Evolutionary conservation across 2,113 vertebrate genomes (phyloP), one percentile per base, ranked within the genome.

Genomic region (Rhinoderma darwinii): DNA sequence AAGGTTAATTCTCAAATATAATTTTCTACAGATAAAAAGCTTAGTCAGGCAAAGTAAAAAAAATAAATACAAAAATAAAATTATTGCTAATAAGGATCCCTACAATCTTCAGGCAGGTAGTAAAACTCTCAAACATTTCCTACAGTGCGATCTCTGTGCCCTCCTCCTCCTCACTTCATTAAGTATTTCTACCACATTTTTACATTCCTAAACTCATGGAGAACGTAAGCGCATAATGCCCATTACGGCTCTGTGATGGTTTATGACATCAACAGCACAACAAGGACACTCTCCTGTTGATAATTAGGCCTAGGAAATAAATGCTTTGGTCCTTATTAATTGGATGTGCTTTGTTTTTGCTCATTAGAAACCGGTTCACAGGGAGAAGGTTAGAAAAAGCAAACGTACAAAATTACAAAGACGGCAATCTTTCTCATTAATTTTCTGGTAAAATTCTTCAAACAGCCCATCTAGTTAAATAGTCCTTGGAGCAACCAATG

Each of bases 271-370:
- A 87, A 63, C 37, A 8, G 25, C 50, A 43, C 68, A 75, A 75
- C 87, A 74, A 88, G 83, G 88, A 88, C 83, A 63, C 43, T 74
- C 76, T 84, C 63, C 72, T 63, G 56, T 87, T 82, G 86, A 86
- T 89, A 89, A 88, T 87, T 87, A 86, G 86, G 74, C 18, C 76
- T 63, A 76, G 83, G 86, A 85, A 82, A 81, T 87, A 87, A 89
- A 87, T 84, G 86, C 66, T 73, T 88, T 84, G 77, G 68, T 88
- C 88, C 86, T 89, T 87, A 88, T 88, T 89, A 89, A 89, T 88
- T 88, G 88, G 86, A 85, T 82, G 61, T 59, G 83, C 86, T 89
- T 85, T 88, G 76, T 88, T 82, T 85, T 85, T 83, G 75, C 86
- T 89, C 86, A 88, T 89, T 89, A 89, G 76, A 85, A 84, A 47